Evolutionary conservation across 2,797 vertebrate species (phyloP).

Genomic region (Aphelocoma californica): DNA sequence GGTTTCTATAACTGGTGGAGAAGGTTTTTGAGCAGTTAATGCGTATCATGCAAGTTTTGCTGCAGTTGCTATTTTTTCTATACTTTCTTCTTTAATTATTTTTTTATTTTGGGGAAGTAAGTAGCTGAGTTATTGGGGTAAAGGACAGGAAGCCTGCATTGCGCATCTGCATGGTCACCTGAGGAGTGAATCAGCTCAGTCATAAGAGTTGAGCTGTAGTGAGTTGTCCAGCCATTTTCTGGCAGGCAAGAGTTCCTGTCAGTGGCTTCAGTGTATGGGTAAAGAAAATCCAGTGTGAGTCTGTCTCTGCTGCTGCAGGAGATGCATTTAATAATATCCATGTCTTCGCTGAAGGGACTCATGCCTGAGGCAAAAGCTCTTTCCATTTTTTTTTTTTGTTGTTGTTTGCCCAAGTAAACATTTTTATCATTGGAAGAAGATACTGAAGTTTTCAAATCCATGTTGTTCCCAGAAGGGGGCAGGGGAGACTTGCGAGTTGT

Average conservation of each 20-base stretch:
- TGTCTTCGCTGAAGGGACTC: not conserved
- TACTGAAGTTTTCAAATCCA: not conserved
- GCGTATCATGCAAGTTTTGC: not conserved
- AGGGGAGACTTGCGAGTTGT: constrained; percentile 20
- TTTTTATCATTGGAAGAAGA: not conserved
- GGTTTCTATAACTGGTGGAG: not conserved
- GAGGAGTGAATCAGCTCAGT: not conserved
- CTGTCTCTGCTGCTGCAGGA: not conserved
- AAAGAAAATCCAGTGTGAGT: not conserved
- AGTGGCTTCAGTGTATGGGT: not conserved
- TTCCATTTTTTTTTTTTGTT: not conserved
- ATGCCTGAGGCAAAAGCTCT: not conserved
- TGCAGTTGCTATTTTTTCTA: not conserved
- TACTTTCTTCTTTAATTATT: not conserved
- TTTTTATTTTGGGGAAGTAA: not conserved
- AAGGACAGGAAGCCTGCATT: not conserved
- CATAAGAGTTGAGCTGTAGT: not conserved
- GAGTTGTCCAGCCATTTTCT: not conserved
- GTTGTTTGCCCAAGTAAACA: not conserved
- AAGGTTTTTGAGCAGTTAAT: not conserved
- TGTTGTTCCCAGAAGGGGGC: constrained; percentile 63
- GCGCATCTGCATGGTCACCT: fast-evolving
- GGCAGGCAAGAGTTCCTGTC: not conserved
- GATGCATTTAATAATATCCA: not conserved
- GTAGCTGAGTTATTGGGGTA: not conserved